Conservation (phyloP, 2,888 invertebrate genomes). For the Dolomedes plantarius region DNA sequence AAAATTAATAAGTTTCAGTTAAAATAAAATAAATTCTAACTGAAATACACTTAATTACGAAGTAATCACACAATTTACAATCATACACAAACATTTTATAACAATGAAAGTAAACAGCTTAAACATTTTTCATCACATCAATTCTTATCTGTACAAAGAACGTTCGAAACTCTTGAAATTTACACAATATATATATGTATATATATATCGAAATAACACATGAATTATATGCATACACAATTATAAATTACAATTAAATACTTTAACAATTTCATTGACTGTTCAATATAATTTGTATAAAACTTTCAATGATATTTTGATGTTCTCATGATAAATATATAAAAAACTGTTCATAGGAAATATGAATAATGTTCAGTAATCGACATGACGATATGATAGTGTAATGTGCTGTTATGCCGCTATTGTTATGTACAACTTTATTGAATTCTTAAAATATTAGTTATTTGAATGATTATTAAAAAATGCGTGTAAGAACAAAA, state of each 20-base stretch:
- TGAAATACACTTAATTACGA: background rate
- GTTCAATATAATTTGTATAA: background rate
- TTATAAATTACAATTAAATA: background rate
- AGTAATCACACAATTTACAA: background rate
- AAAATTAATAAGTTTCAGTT: background rate
- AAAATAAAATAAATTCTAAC: constrained; percentile 11
- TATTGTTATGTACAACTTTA: background rate
- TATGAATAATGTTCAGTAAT: background rate
- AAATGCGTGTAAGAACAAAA: too few species aligned
- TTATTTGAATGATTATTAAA: too few species aligned
- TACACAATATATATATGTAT: background rate
- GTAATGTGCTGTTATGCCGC: background rate
- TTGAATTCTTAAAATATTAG: too few species aligned
- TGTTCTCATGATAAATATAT: constrained; percentile 3
- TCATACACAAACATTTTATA: background rate
- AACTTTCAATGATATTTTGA: background rate
- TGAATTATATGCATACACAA: background rate
- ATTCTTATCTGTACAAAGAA: background rate
- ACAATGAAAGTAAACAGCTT: background rate
- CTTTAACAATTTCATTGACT: background rate
- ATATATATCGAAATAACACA: background rate
- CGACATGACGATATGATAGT: background rate
- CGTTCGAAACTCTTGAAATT: background rate
- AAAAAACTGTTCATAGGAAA: background rate
- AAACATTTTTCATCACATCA: background rate